These are phyloP conservation scores for Aricia agestis DNA, from an alignment of 1,140 invertebrate species.

Conservation along the genomic window DNA sequence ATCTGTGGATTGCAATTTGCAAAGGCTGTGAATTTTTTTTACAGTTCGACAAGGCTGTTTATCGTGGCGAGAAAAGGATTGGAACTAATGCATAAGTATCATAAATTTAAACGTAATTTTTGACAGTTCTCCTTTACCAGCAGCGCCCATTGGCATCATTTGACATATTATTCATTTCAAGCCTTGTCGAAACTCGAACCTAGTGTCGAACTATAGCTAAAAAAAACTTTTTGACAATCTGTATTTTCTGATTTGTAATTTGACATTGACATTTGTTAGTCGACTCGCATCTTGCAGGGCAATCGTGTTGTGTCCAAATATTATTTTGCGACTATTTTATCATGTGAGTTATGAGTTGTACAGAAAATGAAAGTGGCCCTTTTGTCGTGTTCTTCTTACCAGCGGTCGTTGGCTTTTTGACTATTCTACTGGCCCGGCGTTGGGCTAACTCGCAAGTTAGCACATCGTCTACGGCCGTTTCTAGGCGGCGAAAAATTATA, in stretches of 20 bases:
- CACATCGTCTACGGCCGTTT: slow-evolving; percentile 68
- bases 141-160: no score
- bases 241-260: neutral
- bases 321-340: slow-evolving; percentile 56
- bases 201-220: no score
- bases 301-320: slow-evolving; percentile 37
- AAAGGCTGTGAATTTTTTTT: no score
- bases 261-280: neutral
- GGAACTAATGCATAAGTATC: no score
- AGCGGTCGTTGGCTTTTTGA: slow-evolving; percentile 70
- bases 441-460: slow-evolving; percentile 68
- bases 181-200: no score
- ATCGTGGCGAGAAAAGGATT: no score
- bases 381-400: slow-evolving; percentile 75
- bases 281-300: slow-evolving; percentile 11
- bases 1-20: no score
- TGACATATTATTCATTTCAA: no score
- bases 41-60: no score
- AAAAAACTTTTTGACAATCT: no score
- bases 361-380: slow-evolving; percentile 74
- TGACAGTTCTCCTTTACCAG: no score
- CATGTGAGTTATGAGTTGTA: slow-evolving; percentile 77
- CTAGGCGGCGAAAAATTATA: slow-evolving; percentile 69
- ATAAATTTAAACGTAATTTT: no score
- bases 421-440: slow-evolving; percentile 68